Conservation (phyloP, 2,888 invertebrate genomes). For the Metellina segmentata region DNA sequence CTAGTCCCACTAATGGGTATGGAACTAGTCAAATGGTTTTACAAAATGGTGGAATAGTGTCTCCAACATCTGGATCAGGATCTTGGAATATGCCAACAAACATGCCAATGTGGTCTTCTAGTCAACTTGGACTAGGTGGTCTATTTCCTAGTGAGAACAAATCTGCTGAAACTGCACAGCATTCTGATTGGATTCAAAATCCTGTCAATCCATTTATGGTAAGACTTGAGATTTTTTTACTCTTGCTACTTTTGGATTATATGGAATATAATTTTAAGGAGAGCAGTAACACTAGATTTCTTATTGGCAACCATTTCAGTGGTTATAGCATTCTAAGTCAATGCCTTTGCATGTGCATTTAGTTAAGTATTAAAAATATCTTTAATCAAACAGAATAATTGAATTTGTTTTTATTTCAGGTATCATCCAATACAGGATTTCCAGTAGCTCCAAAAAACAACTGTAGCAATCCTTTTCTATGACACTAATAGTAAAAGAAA, state of each 20-base stretch:
- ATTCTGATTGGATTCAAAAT: constrained; percentile 73
- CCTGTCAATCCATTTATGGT: constrained; percentile 73
- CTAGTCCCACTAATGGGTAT: constrained; percentile 69
- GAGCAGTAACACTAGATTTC: background rate
- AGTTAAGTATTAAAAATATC: too few species aligned
- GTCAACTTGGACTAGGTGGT: constrained; percentile 61
- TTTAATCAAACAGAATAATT: too few species aligned
- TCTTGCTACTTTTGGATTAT: background rate
- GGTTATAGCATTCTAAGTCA: background rate
- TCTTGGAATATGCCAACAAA: constrained; percentile 64
- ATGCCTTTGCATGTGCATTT: background rate
- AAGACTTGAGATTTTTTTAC: constrained; percentile 5
- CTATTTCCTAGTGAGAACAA: constrained; percentile 68
- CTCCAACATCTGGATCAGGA: constrained; percentile 45
- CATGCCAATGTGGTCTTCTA: constrained; percentile 71
- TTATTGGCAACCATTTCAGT: background rate
- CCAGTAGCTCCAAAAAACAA: constrained; percentile 68
- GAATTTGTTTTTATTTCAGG: constrained; percentile 28
- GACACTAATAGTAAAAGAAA: constrained; percentile 46
- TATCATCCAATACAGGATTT: constrained; percentile 57
- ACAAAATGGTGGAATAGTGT: constrained; percentile 72
- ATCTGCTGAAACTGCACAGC: constrained; percentile 58
- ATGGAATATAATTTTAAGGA: background rate
- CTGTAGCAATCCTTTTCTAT: constrained; percentile 74
- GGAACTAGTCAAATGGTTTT: constrained; percentile 40